Percentiles rank a stretch among this genome's conserved stretches.
phyloP scores from a whole-genome alignment of 2,888 invertebrate species.

The Siphonodentalium dalli region DNA sequence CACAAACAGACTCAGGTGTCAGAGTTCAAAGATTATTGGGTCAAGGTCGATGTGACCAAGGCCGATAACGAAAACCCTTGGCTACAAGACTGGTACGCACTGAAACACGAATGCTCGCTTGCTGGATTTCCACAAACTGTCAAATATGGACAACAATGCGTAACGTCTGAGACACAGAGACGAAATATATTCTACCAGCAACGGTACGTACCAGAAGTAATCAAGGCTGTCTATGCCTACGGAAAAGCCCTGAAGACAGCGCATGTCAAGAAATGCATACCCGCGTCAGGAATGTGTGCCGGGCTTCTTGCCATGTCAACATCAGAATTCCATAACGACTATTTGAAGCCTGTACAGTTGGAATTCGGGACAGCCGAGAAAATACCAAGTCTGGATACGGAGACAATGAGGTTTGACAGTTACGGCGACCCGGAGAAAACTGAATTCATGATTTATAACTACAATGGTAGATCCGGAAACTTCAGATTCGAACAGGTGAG shows the following conservation, averaged over 20 bases:
- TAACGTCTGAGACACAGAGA: too few relatives aligned
- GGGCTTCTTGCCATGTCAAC: slow-evolving; percentile 34
- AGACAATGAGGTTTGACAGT: slow-evolving; percentile 41
- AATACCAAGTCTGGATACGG: slow-evolving; percentile 31
- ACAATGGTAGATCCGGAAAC: slow-evolving; percentile 33
- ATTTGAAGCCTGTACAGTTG: slow-evolving; percentile 36
- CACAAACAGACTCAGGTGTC: slow-evolving; percentile 33
- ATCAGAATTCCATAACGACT: slow-evolving; percentile 36
- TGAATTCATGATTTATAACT: slow-evolving; percentile 44
- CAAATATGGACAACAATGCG: slow-evolving; percentile 24
- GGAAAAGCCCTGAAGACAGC: slow-evolving; percentile 46
- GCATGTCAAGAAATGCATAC: slow-evolving; percentile 34
- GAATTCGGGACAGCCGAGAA: slow-evolving; percentile 32
- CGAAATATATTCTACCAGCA: slow-evolving; percentile 24
- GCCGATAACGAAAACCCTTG: slow-evolving; percentile 48
- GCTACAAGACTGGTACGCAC: slow-evolving; percentile 58
- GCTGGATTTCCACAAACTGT: too few relatives aligned
- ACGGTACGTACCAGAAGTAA: slow-evolving; percentile 34
- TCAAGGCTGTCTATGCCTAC: slow-evolving; percentile 52
- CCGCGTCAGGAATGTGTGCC: slow-evolving; percentile 32
- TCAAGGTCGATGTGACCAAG: slow-evolving; percentile 25
- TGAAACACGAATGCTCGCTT: slow-evolving; percentile 34
- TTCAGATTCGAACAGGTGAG: slow-evolving; percentile 32
- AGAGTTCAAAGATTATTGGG: slow-evolving; percentile 50
- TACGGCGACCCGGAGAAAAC: slow-evolving; percentile 42